These are phyloP conservation scores for Cerastoderma edule DNA, from an alignment of 2,888 invertebrate genomes.

Conservation along the genomic window DNA sequence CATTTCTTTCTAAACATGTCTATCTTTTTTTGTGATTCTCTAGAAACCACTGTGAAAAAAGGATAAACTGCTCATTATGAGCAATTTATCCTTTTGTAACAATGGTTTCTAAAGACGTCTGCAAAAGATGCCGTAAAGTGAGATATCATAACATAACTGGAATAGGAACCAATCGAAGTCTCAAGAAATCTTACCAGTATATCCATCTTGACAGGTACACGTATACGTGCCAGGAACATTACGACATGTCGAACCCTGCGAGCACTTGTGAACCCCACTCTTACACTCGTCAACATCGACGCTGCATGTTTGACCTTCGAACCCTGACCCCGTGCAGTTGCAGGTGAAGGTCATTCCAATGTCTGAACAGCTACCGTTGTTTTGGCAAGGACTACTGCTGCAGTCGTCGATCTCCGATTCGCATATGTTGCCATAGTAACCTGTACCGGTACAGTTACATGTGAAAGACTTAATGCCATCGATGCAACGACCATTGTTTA, in stretches of 20 bases:
- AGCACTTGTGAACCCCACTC: constrained; percentile 57
- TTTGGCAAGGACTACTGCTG: constrained; percentile 61
- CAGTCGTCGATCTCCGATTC: constrained; percentile 58
- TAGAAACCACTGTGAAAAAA: too few species aligned
- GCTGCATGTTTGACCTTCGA: constrained; percentile 60
- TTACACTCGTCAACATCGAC: constrained; percentile 67
- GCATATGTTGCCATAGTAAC: constrained; percentile 66
- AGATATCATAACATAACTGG: too few species aligned
- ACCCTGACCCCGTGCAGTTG: constrained; percentile 65
- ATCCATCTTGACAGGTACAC: constrained; percentile 62
- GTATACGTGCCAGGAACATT: constrained; percentile 63
- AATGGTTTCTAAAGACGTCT: too few species aligned
- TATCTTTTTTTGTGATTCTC: too few species aligned
- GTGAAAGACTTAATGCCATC: constrained; percentile 66
- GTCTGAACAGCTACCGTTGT: constrained; percentile 71
- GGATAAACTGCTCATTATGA: too few species aligned
- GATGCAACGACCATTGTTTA: constrained; percentile 69
- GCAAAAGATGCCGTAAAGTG: too few species aligned
- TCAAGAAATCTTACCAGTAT: too few species aligned
- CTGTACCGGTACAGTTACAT: constrained; percentile 75
- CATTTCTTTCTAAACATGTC: too few species aligned
- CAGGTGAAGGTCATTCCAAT: constrained; percentile 58
- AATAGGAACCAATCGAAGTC: too few species aligned
- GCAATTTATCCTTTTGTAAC: too few species aligned
- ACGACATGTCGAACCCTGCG: constrained; percentile 56